These are phyloP conservation scores for Druon quercuslanigerum DNA, from an alignment of 1,140 invertebrate species.

Conservation along the genomic window DNA sequence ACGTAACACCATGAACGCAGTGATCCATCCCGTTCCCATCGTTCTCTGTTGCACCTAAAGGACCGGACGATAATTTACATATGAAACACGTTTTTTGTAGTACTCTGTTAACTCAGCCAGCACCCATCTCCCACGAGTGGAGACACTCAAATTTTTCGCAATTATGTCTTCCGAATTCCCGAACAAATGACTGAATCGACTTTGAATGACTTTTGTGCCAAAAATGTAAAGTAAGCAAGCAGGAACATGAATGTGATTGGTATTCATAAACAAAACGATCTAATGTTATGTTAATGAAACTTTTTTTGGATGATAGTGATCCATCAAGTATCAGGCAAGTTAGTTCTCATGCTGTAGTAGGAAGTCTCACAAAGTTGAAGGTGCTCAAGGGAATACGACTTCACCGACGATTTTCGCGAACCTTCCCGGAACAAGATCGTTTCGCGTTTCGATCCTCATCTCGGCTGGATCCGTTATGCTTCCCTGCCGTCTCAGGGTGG, in stretches of 20 bases:
- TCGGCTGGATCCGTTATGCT: slow-evolving; percentile 36
- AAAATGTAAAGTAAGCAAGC: neutral
- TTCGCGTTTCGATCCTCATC: slow-evolving; percentile 48
- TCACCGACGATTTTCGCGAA: neutral
- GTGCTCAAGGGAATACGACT: neutral
- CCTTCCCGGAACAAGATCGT: slow-evolving; percentile 7
- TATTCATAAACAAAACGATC: no score
- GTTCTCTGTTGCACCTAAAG: slow-evolving; percentile 12
- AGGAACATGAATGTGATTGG: neutral
- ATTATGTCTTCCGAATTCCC: slow-evolving; percentile 44
- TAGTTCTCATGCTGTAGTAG: neutral
- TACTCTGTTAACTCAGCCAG: neutral
- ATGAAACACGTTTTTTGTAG: slow-evolving; percentile 55
- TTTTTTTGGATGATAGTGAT: neutral
- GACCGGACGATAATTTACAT: slow-evolving; percentile 55
- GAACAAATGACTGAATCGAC: neutral
- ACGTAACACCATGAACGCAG: slow-evolving; percentile 31
- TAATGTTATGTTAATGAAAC: no score
- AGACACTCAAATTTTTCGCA: slow-evolving; percentile 56
- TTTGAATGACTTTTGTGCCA: no score
- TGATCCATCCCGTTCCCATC: slow-evolving; percentile 36
- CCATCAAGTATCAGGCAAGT: neutral
- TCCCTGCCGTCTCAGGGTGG: neutral
- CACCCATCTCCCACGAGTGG: slow-evolving; percentile 30
- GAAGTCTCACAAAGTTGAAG: neutral